Evolutionary conservation across 2,797 vertebrate genomes (phyloP), one percentile per base, ranked within the genome.

Genomic region (Gouania willdenowi): DNA sequence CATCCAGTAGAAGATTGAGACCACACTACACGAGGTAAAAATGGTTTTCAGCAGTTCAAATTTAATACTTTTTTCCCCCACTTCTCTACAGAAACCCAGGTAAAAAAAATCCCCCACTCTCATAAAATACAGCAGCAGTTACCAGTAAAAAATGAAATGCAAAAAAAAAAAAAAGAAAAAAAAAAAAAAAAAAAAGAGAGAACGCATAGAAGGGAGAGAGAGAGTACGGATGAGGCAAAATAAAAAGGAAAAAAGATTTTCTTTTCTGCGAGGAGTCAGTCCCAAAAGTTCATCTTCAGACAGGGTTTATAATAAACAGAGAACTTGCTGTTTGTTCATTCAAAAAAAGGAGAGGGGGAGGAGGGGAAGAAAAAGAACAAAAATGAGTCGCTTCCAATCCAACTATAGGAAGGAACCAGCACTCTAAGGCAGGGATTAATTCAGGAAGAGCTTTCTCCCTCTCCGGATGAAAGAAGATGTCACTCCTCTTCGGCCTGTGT

Each of bases 41-140:
- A 73, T 88, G 81, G 82, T 87, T 88, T 88, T 88, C 79, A 89
- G 81, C 86, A 88, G 82, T 88, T 90, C 77, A 86, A 88, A 89
- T 91, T 89, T 89, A 90, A 88, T 89, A 87, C 86, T 86, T 85
- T 89, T 78, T 79, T 90, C 88, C 90, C 88, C 82, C n/a, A n/a
- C 71, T 83, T 91, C 88, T 86, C 89, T 91, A 95, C 93, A 92
- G 92, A 95, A 89, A 87, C 84, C 86, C 87, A 88, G 92, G 92
- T 97, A 94, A 96, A 96, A 97, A 96, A 95, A 89, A 93, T 82
- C 91, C 91, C 88, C 85, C 81, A 82, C 81, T 64, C 81, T 90
- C 93, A 93, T 95, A 95, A 96, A 98, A 97, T 94, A 96, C 93
- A 95, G 92, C 92, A 95, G 91, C 92, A 93, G 92, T 92, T 91